Conservation (phyloP, 1,140 invertebrate genomes). For the Camponotus vicinus region DNA sequence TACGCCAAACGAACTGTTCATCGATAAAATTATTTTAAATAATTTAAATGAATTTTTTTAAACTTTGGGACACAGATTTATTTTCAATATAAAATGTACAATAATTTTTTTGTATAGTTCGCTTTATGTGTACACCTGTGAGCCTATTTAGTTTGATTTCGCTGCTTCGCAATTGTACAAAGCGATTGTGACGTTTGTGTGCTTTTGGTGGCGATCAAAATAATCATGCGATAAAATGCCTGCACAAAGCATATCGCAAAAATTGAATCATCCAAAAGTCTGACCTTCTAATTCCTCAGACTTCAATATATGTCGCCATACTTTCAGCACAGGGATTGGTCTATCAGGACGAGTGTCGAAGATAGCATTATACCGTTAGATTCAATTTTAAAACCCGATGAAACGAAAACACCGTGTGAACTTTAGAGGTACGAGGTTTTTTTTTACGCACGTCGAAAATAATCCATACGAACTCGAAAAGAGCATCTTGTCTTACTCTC, state of each 20-base stretch:
- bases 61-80: not conserved
- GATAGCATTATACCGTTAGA: slow-evolving; percentile 83
- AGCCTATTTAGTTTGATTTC: slow-evolving; percentile 41
- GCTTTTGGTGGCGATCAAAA: slow-evolving; percentile 66
- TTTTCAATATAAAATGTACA: slow-evolving; percentile 8
- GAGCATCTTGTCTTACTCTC: slow-evolving; percentile 17
- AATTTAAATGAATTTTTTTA: not conserved
- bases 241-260: slow-evolving; percentile 43
- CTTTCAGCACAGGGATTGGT: slow-evolving; percentile 84
- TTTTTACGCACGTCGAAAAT: slow-evolving; percentile 13
- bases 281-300: not conserved
- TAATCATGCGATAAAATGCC: slow-evolving; percentile 44
- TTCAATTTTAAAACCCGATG: slow-evolving; percentile 78
- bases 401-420: slow-evolving; percentile 78
- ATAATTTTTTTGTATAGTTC: not conserved
- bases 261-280: slow-evolving; percentile 38
- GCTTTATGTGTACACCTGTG: slow-evolving; percentile 28
- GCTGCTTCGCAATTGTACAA: slow-evolving; percentile 55
- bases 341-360: slow-evolving; percentile 79
- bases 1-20: slow-evolving; percentile 28
- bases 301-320: slow-evolving; percentile 49
- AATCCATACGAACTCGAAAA: slow-evolving; percentile 23
- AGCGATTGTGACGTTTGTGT: slow-evolving; percentile 46
- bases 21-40: slow-evolving; percentile 3
- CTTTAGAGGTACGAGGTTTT: slow-evolving; percentile 79